Base-by-base conservation (phyloP, 2,113 vertebrate genomes). In the Muscicapa adusta region DNA sequence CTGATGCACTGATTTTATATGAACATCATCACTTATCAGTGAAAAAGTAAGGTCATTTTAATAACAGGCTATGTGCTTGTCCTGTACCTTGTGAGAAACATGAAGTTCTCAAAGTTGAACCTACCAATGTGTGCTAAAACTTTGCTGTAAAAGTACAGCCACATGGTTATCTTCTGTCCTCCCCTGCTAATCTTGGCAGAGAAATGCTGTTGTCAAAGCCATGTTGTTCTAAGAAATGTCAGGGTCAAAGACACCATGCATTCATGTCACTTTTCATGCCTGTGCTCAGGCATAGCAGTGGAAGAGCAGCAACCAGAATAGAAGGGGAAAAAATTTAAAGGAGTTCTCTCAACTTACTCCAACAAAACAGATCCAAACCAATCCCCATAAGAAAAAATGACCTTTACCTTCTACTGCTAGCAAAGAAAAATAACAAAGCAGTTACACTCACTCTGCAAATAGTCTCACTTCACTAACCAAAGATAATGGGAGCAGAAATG, bases 401-500 rank as follows among this genome's bases (percentile, higher is more conserved):
- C 18, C 25, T 84, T 57, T 51, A 85, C 40, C 23, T 24, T 4
- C 33, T 2, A 10, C 20, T 63, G 2, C 10, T 43, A 26, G 48
- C 51, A n/a, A 67, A 66, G 73, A 54, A 85, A 89, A 94, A 74
- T 26, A 78, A 65, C 43, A 33, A 74, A 81, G 78, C 3, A 34
- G 25, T 71, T 70, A 15, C 3, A 74, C 3, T 81, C 20, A 31
- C 60, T 92, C 56, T 74, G 65, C 81, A 77, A 95, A 71, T 23
- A 88, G 89, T 96, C 73, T 91, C 89, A 89, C 89, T 78, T 89
- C 65, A 63, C 61, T 96, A 84, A 60, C 56, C 91, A 92, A 91
- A 74, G 63, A 96, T 78, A 96, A 96, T 86, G 61, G 67, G 57
- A 89, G 48, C 42, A 89, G 73, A 89, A 89, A 63, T 10, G 5